Conservation (phyloP, 2,888 invertebrate genomes). For the Acleris holmiana region DNA sequence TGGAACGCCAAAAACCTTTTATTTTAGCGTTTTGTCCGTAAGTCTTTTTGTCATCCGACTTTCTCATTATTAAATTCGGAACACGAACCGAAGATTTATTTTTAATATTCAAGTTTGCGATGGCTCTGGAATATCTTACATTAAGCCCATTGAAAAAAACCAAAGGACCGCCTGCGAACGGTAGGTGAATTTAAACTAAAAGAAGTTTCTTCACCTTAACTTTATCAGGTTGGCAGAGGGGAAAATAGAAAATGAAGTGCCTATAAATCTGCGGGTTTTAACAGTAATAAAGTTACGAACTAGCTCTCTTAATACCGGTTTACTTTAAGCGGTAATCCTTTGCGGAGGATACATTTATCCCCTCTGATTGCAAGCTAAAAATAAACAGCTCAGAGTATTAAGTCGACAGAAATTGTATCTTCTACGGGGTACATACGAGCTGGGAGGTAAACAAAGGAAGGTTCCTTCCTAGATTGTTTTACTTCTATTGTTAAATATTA, state of each 20-base stretch:
- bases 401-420: no score
- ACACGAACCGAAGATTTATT: slow-evolving; percentile 20
- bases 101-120: slow-evolving; percentile 27
- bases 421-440: no score
- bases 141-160: slow-evolving; percentile 28
- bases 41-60: slow-evolving; percentile 13
- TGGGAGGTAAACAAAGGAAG: no score
- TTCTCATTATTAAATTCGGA: slow-evolving; percentile 25
- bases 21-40: neutral
- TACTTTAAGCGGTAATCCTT: no score
- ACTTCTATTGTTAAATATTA: no score
- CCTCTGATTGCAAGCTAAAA: no score
- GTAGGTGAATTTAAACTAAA: slow-evolving; percentile 25
- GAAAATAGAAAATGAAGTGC: slow-evolving; percentile 13
- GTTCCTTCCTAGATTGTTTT: no score
- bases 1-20: neutral
- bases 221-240: slow-evolving; percentile 1
- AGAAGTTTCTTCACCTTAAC: slow-evolving; percentile 7
- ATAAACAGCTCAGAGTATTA: no score
- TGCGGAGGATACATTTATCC: no score
- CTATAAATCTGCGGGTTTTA: neutral
- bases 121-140: slow-evolving; percentile 29
- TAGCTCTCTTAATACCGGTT: no score
- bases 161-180: slow-evolving; percentile 3
- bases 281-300: neutral